Conservation (phyloP, 2,888 invertebrate species). For the Trypoxylon attenuatum region DNA sequence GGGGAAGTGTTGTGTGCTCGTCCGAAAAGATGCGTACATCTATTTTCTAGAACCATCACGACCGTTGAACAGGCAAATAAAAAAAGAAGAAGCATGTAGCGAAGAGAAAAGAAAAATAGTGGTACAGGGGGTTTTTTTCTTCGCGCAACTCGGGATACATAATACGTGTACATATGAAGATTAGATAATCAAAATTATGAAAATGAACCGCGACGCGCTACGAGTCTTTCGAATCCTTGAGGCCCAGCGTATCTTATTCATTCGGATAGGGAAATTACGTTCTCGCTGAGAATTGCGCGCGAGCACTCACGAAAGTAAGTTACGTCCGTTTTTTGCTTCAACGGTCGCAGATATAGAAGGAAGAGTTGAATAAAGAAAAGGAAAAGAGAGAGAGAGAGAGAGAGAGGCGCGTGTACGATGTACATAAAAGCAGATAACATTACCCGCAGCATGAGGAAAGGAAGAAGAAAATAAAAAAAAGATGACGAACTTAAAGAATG, state of each 20-base stretch:
- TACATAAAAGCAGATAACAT: slow-evolving; percentile 41
- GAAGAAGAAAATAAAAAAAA: too few relatives aligned
- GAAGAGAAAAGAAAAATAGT: too few relatives aligned
- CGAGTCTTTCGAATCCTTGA: slow-evolving; percentile 36
- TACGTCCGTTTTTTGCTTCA: slow-evolving; percentile 19
- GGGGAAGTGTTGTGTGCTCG: too few relatives aligned
- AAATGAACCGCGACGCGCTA: slow-evolving; percentile 34
- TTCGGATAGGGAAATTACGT: slow-evolving; percentile 15
- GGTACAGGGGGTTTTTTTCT: too few relatives aligned
- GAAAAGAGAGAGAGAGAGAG: too few relatives aligned
- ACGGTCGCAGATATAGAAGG: too few relatives aligned
- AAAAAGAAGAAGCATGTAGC: slow-evolving; percentile 19
- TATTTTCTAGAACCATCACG: slow-evolving; percentile 43
- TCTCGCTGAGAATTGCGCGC: slow-evolving; percentile 14
- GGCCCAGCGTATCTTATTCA: slow-evolving; percentile 41
- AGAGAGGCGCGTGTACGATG: slow-evolving; percentile 32
- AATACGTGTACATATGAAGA: slow-evolving; percentile 46
- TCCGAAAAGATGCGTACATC: slow-evolving; percentile 24
- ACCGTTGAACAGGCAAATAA: slow-evolving; percentile 43
- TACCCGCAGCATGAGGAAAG: slow-evolving; percentile 16
- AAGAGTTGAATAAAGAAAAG: too few relatives aligned
- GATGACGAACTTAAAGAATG: slow-evolving; percentile 18
- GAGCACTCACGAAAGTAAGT: slow-evolving; percentile 15
- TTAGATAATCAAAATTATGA: slow-evolving; percentile 57
- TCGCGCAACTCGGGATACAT: too few relatives aligned